phyloP scores from a whole-genome alignment of 2,113 vertebrate species.

The Neotragus pygmaeus region DNA sequence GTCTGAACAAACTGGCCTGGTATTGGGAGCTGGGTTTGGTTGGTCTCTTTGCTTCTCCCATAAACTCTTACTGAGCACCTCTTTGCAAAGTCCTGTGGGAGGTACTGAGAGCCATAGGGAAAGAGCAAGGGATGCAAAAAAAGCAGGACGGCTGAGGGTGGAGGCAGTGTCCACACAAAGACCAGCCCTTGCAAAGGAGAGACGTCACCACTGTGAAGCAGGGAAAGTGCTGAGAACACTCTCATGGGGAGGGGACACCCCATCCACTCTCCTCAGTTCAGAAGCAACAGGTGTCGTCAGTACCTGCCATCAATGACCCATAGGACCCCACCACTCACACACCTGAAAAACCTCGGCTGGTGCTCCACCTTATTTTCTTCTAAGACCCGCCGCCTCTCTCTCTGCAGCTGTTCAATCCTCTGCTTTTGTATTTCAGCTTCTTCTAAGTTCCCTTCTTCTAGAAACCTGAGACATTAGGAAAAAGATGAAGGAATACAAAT shows the following conservation, averaged over 20 bases:
- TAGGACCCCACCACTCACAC: rapidly evolving
- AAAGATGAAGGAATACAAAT: background rate
- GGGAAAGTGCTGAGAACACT: rapidly evolving
- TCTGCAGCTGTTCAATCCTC: conserved; percentile 94
- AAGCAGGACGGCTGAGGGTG: rapidly evolving
- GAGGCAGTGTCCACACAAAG: background rate
- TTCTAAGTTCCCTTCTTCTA: conserved; percentile 94
- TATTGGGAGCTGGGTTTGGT: background rate
- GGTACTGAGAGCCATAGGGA: background rate
- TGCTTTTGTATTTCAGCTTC: conserved; percentile 93
- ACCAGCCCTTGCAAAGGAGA: no score
- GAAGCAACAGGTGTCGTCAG: rapidly evolving
- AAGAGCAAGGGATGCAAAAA: no score
- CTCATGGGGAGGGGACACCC: no score
- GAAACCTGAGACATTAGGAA: conserved; percentile 80
- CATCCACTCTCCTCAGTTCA: no score
- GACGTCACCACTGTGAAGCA: background rate
- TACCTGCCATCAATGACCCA: rapidly evolving
- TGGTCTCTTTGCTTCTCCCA: background rate
- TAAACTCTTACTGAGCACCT: background rate
- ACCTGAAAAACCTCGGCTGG: conserved; percentile 96
- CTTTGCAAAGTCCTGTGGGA: background rate
- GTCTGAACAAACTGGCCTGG: no score
- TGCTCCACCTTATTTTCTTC: conserved; percentile 89
- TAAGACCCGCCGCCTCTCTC: conserved; percentile 88